Percentiles rank a stretch among this genome's conserved stretches.
phyloP scores from a whole-genome alignment of 2,888 invertebrate genomes.

The Capitulum mitella region DNA sequence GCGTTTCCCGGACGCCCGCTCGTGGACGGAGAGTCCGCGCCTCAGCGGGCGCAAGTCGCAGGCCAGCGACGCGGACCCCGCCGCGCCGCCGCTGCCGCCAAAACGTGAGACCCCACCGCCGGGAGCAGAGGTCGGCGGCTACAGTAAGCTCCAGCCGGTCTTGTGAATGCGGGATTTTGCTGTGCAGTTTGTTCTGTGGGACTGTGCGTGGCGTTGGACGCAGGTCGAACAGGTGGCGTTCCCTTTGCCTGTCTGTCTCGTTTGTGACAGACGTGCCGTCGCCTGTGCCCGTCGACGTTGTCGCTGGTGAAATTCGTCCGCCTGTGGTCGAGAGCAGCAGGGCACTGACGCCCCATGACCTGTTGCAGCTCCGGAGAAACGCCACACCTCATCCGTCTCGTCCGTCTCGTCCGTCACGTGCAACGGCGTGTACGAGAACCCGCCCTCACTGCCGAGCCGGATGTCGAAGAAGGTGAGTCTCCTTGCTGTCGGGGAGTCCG shows the following conservation, averaged over 20 bases:
- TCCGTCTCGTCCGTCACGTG: neutral
- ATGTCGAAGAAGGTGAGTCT: neutral
- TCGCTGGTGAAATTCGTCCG: too few species aligned
- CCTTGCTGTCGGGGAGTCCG: too few species aligned
- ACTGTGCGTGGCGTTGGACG: too few species aligned
- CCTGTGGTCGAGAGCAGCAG: neutral
- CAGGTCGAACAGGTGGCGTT: too few species aligned
- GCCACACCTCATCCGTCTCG: neutral
- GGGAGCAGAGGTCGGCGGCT: too few species aligned
- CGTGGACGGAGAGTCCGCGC: constrained; percentile 6
- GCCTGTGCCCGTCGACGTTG: too few species aligned
- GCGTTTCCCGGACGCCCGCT: neutral
- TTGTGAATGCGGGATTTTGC: too few species aligned
- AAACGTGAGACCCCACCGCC: neutral
- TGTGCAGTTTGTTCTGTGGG: too few species aligned
- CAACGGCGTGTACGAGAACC: constrained; percentile 6
- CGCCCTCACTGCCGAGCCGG: neutral
- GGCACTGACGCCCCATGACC: neutral
- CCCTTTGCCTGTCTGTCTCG: too few species aligned
- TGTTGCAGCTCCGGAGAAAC: neutral
- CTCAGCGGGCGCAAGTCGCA: neutral
- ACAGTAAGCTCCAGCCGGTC: too few species aligned
- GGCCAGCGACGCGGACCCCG: neutral
- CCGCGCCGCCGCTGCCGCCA: neutral
- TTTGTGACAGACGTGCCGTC: too few species aligned